These are phyloP conservation scores for Apodemus agrarius DNA, from an alignment of 2,797 vertebrate species.

Conservation along the genomic window DNA sequence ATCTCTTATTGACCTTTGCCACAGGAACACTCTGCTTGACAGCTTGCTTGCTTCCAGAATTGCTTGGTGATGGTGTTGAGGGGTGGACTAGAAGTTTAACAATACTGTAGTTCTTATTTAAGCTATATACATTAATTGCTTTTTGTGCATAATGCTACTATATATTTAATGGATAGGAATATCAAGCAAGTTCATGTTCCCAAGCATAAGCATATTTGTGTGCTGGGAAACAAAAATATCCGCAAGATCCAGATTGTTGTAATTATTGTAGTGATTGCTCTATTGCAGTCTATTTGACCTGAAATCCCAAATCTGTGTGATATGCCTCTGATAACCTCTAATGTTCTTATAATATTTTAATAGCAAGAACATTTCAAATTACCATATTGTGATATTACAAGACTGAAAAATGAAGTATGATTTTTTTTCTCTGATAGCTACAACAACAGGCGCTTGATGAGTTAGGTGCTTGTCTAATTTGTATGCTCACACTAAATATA, in stretches of 20 bases:
- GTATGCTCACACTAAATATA: not conserved
- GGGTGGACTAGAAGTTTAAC: not conserved
- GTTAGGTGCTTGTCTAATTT: not conserved
- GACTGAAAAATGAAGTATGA: not conserved
- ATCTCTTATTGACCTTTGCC: not conserved
- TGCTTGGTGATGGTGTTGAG: not conserved
- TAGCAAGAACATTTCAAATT: not conserved
- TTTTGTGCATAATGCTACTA: not conserved
- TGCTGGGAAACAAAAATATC: not conserved
- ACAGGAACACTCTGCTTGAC: not conserved
- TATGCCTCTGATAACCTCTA: not conserved
- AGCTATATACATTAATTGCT: not conserved
- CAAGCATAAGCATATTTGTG: not conserved
- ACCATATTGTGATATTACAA: not conserved
- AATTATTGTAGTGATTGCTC: not conserved
- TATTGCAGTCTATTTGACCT: not conserved
- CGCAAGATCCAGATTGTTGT: not conserved
- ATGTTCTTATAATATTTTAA: not conserved
- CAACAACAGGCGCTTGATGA: not conserved
- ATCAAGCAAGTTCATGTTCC: not conserved
- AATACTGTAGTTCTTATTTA: not conserved
- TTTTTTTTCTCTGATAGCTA: not conserved
- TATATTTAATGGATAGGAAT: not conserved
- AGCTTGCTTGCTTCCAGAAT: not conserved
- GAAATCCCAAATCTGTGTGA: not conserved